Base-by-base conservation (phyloP, 2,888 invertebrate genomes). In the Chironomus riparius region DNA sequence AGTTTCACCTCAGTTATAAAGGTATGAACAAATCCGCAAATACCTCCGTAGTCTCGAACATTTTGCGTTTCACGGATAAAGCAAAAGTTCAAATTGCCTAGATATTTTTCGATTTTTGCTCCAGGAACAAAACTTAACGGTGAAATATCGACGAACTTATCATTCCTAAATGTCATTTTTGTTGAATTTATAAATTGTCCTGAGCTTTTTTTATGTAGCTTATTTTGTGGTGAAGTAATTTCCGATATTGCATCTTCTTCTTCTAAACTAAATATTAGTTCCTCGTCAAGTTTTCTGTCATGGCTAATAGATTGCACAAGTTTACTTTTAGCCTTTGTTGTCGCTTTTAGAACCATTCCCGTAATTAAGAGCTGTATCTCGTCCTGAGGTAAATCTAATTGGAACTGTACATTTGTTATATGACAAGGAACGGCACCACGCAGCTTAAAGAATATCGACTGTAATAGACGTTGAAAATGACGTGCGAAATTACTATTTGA, bases 21-120 rank as follows among this genome's bases (percentile, higher is more conserved):
- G 76, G 93, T 93, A 82, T 97, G 97, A 77, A 97, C 91, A 84
- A 98, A 98, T 2, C 96, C 96, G 83, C 94, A 94, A 70, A 96
- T 88, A 1, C 98, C 98, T 69, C 97, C 97, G 81, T 88, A 89
- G 83, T 98, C 97, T 78, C 96, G 85, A 77, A 97, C 92, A 12
- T 94, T 93, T 0, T 95, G 96, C 77, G 94, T 95, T 84, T 98
- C 98, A 24, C 98, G 86, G 78, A 98, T 97, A 82, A 98, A 96
- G 85, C 97, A 94, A 83, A 97, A 94, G 81, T 97, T 93, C 78
- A 96, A 85, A 82, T 95, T 93, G 78, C 98, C 97, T 80, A 97
- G 86, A 81, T 96, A 93, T 78, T 92, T 88, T 79, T 92, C 91
- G 77, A 92, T 90, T 79, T 87, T 88, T 62, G 89, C 92, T 73